phyloP scores from a whole-genome alignment of 2,888 invertebrate species.

The Boloria euphrosyne region DNA sequence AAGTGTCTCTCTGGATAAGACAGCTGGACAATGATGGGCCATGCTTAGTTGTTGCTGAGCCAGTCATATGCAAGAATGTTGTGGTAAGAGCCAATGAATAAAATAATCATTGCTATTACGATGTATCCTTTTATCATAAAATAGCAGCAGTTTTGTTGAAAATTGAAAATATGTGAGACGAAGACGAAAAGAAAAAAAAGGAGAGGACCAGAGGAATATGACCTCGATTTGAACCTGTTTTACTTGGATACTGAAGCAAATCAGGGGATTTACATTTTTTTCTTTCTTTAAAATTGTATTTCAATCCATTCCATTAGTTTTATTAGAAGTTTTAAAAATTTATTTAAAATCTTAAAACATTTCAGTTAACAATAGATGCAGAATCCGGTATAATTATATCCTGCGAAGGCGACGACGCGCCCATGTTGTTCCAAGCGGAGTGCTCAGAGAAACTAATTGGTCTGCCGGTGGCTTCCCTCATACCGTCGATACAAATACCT shows the following conservation, averaged over 20 bases:
- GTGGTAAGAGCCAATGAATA: no score
- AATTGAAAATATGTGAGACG: no score
- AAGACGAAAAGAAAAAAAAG: no score
- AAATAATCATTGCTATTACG: no score
- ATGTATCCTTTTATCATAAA: no score
- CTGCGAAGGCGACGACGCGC: slow-evolving; percentile 69
- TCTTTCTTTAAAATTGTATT: no score
- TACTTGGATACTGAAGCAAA: no score
- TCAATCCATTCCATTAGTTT: no score
- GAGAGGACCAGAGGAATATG: no score
- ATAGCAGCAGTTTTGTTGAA: no score
- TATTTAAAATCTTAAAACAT: not conserved
- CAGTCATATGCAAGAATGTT: slow-evolving; percentile 84
- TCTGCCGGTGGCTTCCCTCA: slow-evolving; percentile 71
- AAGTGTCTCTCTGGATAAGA: slow-evolving; percentile 85
- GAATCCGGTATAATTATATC: slow-evolving; percentile 56
- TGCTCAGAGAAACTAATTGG: slow-evolving; percentile 74
- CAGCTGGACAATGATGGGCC: slow-evolving; percentile 82
- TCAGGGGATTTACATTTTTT: no score
- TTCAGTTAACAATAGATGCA: slow-evolving; percentile 70
- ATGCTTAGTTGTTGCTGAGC: slow-evolving; percentile 85
- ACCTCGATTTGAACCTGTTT: no score
- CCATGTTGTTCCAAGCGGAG: slow-evolving; percentile 81
- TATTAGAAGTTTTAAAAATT: not conserved
- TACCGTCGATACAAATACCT: slow-evolving; percentile 79